Evolutionary conservation across 2,797 vertebrate genomes (phyloP).

Genomic region (Gymnoscopelus braueri): DNA sequence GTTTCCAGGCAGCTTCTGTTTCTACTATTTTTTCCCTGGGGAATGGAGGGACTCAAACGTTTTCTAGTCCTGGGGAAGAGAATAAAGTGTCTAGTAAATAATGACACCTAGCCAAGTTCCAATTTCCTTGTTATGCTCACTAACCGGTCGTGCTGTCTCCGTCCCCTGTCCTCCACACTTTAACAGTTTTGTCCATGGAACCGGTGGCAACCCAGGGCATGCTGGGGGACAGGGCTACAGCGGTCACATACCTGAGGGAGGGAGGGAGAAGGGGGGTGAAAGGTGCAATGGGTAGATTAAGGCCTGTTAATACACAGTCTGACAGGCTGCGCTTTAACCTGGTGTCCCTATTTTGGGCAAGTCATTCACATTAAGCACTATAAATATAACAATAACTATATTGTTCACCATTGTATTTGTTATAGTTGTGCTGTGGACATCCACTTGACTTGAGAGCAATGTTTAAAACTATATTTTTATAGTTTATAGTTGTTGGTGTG

Average conservation of each 20-base stretch:
- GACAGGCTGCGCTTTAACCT: no score
- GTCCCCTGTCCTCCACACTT: constrained; percentile 85
- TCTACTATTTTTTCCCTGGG: background rate
- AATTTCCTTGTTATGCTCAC: constrained; percentile 35
- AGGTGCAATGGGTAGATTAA: no score
- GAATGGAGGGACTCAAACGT: constrained; percentile 31
- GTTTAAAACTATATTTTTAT: no score
- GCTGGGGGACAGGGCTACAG: constrained; percentile 85
- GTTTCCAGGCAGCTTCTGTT: constrained; percentile 35
- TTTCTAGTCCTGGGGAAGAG: background rate
- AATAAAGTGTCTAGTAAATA: background rate
- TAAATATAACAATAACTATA: no score
- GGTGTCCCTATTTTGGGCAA: no score
- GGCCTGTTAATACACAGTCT: no score
- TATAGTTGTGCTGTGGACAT: no score
- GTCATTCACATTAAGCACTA: no score
- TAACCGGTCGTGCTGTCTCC: constrained; percentile 66
- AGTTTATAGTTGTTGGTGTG: no score
- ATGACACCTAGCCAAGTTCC: background rate
- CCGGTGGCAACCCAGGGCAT: constrained; percentile 86
- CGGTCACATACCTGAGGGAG: constrained; percentile 86
- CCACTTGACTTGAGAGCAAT: no score
- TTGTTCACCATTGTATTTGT: no score
- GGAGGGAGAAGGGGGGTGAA: background rate
- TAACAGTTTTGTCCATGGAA: constrained; percentile 91